phyloP scores from a whole-genome alignment of 2,113 vertebrate genomes.

The Pyxicephalus adspersus region DNA sequence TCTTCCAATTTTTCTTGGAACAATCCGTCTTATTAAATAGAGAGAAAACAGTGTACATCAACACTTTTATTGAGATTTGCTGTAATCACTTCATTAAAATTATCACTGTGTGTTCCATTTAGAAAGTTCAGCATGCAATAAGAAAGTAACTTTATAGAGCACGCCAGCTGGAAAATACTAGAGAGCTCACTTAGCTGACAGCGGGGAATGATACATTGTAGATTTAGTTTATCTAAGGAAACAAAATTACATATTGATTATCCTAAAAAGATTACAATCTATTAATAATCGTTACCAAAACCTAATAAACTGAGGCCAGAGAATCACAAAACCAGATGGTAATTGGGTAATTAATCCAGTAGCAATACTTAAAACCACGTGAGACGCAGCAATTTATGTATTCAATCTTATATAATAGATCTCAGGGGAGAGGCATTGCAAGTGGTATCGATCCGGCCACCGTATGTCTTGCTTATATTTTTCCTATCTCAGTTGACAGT shows the following conservation, averaged over 20 bases:
- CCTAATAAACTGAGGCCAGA: constrained; percentile 7
- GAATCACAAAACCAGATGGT: constrained; percentile 27
- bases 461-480: constrained; percentile 44
- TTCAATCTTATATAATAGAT: constrained; percentile 39
- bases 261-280: constrained; percentile 52
- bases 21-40: constrained; percentile 7
- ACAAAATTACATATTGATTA: constrained; percentile 55
- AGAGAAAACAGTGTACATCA: constrained; percentile 20
- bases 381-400: constrained; percentile 44
- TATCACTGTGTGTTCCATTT: constrained; percentile 13
- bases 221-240: constrained; percentile 36
- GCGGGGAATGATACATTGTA: constrained; percentile 3
- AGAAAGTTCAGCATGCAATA: background rate
- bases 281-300: constrained; percentile 50
- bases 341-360: constrained; percentile 55
- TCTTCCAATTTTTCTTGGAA: background rate
- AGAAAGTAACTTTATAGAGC: background rate
- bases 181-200: background rate
- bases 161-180: constrained; percentile 10
- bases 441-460: constrained; percentile 11
- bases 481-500: constrained; percentile 10
- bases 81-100: constrained; percentile 40
- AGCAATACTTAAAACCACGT: constrained; percentile 36
- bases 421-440: constrained; percentile 28
- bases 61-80: constrained; percentile 35